Base-by-base conservation (phyloP, 2,888 invertebrate genomes). In the Maniola hyperantus region DNA sequence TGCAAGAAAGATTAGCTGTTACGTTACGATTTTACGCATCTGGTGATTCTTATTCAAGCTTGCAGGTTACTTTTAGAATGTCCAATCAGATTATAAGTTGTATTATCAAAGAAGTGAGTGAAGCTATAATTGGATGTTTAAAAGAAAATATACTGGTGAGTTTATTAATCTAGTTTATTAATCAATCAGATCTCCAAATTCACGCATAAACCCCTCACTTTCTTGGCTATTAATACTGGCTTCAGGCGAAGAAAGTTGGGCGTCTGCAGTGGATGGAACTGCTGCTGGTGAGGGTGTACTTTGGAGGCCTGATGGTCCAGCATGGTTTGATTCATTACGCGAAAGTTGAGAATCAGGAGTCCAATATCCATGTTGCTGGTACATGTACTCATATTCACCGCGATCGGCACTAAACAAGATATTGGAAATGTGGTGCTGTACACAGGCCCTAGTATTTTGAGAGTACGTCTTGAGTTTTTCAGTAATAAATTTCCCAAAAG, bases 1-100 rank as follows among this genome's bases (percentile, higher is more conserved):
- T 42, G 42, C 42, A 42, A 42, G 42, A 42, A 42, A 42, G 42
- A n/a, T n/a, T n/a, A n/a, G n/a, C n/a, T n/a, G n/a, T n/a, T n/a
- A n/a, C n/a, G n/a, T n/a, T n/a, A n/a, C n/a, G n/a, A n/a, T n/a
- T n/a, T n/a, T n/a, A n/a, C n/a, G n/a, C n/a, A n/a, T n/a, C n/a
- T n/a, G n/a, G 42, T 42, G 42, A 42, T 42, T 42, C 42, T 42
- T 42, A 42, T 42, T 42, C 42, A 42, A 42, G 42, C 42, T 42
- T 42, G 42, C 42, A 42, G 42, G 42, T 42, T 42, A 42, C 42
- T 42, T 42, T 42, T 42, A 42, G 42, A 42, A 42, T 42, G 42
- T 42, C 42, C 42, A 42, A 42, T 42, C 42, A 42, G 42, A 42
- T 42, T 42, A 10, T 42, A 42, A 42, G 42, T 42, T 7, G 42